Conservation (phyloP, 2,797 vertebrate genomes). For the Xyrichtys novacula region DNA sequence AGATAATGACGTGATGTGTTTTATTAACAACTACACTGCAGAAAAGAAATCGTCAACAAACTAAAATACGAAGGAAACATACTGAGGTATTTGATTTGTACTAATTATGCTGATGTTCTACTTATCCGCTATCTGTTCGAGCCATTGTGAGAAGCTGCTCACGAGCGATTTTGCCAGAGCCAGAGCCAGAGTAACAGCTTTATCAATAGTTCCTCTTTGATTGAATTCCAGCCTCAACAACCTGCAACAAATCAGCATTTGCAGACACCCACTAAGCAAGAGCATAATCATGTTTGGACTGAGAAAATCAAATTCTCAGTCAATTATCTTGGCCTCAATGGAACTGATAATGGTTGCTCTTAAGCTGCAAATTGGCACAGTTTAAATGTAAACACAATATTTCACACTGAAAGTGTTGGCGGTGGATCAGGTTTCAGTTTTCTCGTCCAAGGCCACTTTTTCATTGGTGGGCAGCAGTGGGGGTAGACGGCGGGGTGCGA, state of each 20-base stretch:
- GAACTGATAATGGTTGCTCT: slow-evolving; percentile 78
- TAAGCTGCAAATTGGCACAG: slow-evolving; percentile 80
- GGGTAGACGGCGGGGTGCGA: slow-evolving; percentile 28
- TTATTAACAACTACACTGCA: slow-evolving; percentile 1
- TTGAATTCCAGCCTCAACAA: slow-evolving; percentile 69
- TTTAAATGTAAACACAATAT: slow-evolving; percentile 81
- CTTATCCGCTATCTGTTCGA: slow-evolving; percentile 30
- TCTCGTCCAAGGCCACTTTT: slow-evolving; percentile 59
- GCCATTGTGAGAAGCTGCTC: slow-evolving; percentile 31
- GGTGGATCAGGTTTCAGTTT: slow-evolving; percentile 59
- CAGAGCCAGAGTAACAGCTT: slow-evolving; percentile 44
- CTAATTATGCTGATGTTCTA: slow-evolving; percentile 31
- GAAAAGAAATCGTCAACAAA: background rate
- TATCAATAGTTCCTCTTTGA: slow-evolving; percentile 71
- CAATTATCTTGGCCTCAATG: slow-evolving; percentile 79
- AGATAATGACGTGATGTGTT: background rate
- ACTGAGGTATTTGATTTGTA: slow-evolving; percentile 20
- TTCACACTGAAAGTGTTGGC: slow-evolving; percentile 78
- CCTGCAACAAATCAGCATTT: slow-evolving; percentile 75
- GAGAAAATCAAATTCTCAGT: slow-evolving; percentile 81
- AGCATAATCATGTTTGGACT: slow-evolving; percentile 78
- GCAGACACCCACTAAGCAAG: slow-evolving; percentile 72
- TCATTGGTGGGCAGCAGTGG: slow-evolving; percentile 46
- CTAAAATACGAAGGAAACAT: slow-evolving; percentile 12
- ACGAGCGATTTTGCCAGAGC: slow-evolving; percentile 41